Base-by-base conservation (phyloP, 2,888 invertebrate genomes). In the Eumacrocentrus americanus region DNA sequence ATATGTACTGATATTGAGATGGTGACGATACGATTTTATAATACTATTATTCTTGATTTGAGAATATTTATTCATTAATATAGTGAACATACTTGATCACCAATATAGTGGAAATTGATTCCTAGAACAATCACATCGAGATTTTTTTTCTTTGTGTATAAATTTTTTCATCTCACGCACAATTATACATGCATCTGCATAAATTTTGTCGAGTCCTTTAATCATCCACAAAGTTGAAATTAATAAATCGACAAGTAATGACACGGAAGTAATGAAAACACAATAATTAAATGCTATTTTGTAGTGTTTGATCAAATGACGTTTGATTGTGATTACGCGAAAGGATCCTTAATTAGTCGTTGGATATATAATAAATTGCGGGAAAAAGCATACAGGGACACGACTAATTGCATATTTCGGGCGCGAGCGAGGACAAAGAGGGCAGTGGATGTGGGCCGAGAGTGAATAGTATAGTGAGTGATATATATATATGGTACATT, bases 341-440 rank as follows among this genome's bases (percentile, higher is more conserved):
- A 34, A 37, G 42, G 46, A 58, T 68, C 59, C 71, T 68, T 71
- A 69, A 70, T 71, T 68, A 70, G 63, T 60, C 61, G 62, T 62
- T 67, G n/a, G 64, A 66, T 65, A 63, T n/a, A n/a, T n/a, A 56
- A 63, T 63, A 67, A 69, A 70, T 70, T 64, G 61, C 53, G 54
- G 67, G 53, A 67, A 61, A 67, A 67, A 66, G 64, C 44, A 25
- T 14, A 29, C 61, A 62, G 58, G 52, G 54, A 63, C 62, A 62
- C 54, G 60, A 63, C 51, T 67, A 61, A 68, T 68, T 67, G 66
- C 65, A 66, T 65, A 65, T 70, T 69, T 67, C 66, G 18, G 38
- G 34, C 38, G 12, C 25, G 23, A 16, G n/a, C 22, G n/a, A 35
- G 55, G 54, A 20, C 34, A 25, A 4, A 25, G 22, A 29, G 37